Evolutionary conservation across 92 coral and sea anemone species (phyloP).

Genomic region (Epizoanthus ramosus): DNA sequence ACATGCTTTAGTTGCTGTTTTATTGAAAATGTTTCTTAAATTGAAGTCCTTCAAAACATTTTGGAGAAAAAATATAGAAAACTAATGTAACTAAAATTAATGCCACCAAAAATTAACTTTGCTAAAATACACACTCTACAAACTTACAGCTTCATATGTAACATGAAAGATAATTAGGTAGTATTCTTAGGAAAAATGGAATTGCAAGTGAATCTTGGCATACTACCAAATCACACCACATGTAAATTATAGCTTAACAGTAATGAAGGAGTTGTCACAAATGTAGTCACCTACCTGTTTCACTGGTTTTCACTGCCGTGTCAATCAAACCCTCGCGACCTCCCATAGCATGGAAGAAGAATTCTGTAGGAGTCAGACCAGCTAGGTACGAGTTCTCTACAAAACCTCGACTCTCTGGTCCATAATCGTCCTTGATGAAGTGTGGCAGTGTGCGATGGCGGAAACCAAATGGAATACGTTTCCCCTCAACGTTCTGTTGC

Average conservation of each 20-base stretch:
- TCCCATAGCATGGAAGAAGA: constrained; percentile 99
- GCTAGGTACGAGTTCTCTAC: constrained; percentile 99
- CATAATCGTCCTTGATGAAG: constrained; percentile 98
- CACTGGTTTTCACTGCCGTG: constrained; percentile 99
- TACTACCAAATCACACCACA: not conserved
- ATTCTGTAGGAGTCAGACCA: constrained; percentile 99
- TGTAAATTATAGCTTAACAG: no score
- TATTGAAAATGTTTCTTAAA: no score
- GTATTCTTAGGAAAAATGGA: no score
- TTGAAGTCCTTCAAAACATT: no score
- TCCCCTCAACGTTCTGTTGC: constrained; percentile 99
- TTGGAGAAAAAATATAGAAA: no score
- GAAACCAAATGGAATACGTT: constrained; percentile 99
- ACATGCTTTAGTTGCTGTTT: no score
- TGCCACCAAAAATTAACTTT: no score
- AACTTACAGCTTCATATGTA: no score
- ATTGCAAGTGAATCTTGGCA: not conserved
- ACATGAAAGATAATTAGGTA: no score
- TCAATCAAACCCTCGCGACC: constrained; percentile 99
- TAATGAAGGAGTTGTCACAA: not conserved
- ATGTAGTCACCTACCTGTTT: constrained; percentile 78
- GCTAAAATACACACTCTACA: no score
- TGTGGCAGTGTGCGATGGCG: constrained; percentile 99
- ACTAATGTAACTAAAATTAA: no score
- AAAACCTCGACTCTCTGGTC: constrained; percentile 99